Evolutionary conservation across 2,113 vertebrate species (phyloP), one percentile per base, ranked within the genome.

Genomic region (Bostrychus sinensis): DNA sequence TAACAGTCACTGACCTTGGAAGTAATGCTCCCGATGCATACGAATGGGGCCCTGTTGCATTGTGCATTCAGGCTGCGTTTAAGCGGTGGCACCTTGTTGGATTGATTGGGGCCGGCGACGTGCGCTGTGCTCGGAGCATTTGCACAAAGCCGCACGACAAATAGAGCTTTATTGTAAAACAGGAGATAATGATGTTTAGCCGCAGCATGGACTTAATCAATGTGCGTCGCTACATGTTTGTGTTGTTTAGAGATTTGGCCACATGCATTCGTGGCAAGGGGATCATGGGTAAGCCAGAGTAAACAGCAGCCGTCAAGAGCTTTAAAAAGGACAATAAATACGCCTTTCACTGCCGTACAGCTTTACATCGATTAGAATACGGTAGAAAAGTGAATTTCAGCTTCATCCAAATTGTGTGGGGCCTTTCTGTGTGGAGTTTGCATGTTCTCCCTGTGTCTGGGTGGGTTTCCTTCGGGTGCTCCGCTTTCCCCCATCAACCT

Each of bases 1-100:
- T 81, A 75, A 68, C 32, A 86, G 74, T 83, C 73, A 19, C 48
- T 71, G 84, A 88, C 86, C 80, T 85, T 83, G 82, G 70, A 41
- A 32, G 22, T 10, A 54, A 66, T 45, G 50, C 51, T 25, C 6
- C 5, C 2, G 43, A 66, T 46, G 62, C 57, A 65, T 78, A 20
- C 59, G 66, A 80, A 63, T 64, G 65, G 25, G 45, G 23, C 46
- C n/a, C 70, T 57, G 60, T 66, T 69, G 69, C 70, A 78, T 71
- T 70, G 50, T 62, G 75, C 66, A 84, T 76, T 78, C 65, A 61
- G 39, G 10, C 12, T 43, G 39, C 26, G 23, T 70, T 69, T 58
- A 23, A 66, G 48, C 55, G 65, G 70, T 68, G 72, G 68, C 80
- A 75, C 64, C 72, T 68, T 73, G 56, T 72, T 62, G 43, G 61